Evolutionary conservation across 1,140 invertebrate genomes (phyloP).

Genomic region (Bacillus rossius): DNA sequence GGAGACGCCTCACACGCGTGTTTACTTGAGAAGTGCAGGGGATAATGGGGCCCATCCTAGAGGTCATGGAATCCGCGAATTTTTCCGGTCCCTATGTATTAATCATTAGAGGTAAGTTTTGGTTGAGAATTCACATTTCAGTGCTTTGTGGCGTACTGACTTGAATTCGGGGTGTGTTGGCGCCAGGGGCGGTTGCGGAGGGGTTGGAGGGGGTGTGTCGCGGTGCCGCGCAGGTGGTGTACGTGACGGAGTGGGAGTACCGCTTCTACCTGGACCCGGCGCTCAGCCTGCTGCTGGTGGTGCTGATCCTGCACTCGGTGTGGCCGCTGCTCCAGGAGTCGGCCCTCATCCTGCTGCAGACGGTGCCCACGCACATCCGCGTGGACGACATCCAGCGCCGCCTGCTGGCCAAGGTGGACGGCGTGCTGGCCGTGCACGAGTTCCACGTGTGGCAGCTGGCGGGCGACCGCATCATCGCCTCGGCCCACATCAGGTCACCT

Average conservation of each 20-base stretch:
- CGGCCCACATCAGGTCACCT: slow-evolving; percentile 79
- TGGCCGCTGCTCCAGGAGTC: slow-evolving; percentile 86
- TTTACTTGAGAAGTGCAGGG: too few species aligned
- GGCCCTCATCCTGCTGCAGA: slow-evolving; percentile 83
- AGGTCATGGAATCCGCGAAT: too few species aligned
- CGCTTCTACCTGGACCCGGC: slow-evolving; percentile 88
- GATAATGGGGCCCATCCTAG: too few species aligned
- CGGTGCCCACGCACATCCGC: slow-evolving; percentile 89
- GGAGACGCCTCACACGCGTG: too few species aligned
- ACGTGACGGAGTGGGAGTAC: slow-evolving; percentile 32
- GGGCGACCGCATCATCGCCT: slow-evolving; percentile 88
- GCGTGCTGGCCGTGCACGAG: slow-evolving; percentile 87
- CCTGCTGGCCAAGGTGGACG: slow-evolving; percentile 80
- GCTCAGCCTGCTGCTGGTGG: slow-evolving; percentile 77
- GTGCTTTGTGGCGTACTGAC: too few species aligned
- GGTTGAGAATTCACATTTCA: neutral
- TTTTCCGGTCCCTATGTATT: too few species aligned
- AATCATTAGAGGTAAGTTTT: neutral
- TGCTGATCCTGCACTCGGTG: slow-evolving; percentile 74
- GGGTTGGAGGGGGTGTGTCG: neutral
- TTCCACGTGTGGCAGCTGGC: slow-evolving; percentile 94
- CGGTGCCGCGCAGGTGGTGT: slow-evolving; percentile 15
- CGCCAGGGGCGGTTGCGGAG: neutral
- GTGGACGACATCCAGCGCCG: slow-evolving; percentile 82
- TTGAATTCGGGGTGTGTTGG: neutral